Evolutionary conservation across 2,113 vertebrate genomes (phyloP).

Genomic region (Actenoides lindsayi): DNA sequence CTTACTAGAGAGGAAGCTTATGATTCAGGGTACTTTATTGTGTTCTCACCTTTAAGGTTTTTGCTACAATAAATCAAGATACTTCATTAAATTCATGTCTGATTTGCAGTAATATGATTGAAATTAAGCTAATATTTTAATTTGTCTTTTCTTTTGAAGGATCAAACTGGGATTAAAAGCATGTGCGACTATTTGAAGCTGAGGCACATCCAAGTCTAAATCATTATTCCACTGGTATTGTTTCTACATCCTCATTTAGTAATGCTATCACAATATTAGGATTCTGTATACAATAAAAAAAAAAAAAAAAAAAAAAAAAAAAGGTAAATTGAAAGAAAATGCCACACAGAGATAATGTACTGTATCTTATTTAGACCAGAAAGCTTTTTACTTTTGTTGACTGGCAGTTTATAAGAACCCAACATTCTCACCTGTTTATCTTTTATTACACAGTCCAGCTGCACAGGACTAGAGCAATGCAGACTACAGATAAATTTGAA

Average conservation of each 20-base stretch:
- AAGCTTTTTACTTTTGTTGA: not conserved
- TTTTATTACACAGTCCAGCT: not conserved
- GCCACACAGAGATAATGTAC: not conserved
- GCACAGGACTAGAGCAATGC: not conserved
- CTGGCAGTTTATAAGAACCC: not conserved
- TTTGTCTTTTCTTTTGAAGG: not conserved
- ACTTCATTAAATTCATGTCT: not conserved
- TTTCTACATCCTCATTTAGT: not conserved
- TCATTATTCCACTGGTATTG: not conserved
- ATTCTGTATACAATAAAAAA: not conserved
- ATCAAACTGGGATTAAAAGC: not conserved
- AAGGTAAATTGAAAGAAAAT: not conserved
- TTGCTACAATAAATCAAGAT: not conserved
- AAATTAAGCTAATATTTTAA: not conserved
- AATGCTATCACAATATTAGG: not conserved
- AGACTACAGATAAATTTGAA: not conserved
- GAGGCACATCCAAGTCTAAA: not conserved
- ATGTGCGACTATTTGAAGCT: not conserved
- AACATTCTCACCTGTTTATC: not conserved
- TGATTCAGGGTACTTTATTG: rapidly evolving
- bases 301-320: not conserved
- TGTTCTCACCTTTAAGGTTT: not conserved
- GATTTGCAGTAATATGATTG: not conserved
- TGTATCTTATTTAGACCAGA: not conserved
- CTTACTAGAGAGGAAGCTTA: not conserved